Base-by-base conservation (phyloP, 1,140 invertebrate genomes). In the Leptopilina clavipes region DNA sequence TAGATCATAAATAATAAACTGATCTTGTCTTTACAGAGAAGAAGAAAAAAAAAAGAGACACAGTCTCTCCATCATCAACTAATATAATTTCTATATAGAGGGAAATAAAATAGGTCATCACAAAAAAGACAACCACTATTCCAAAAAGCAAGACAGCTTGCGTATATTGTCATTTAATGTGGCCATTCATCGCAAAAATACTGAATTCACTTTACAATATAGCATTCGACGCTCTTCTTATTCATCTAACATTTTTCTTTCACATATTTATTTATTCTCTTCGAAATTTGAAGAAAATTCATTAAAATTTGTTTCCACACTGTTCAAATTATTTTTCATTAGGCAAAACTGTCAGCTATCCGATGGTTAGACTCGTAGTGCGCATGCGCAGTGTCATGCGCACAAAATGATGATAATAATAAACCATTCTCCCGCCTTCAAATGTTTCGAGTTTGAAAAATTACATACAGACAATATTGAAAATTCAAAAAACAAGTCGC, bases 1-100 rank as follows among this genome's bases (percentile, higher is more conserved):
- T 80, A 77, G 80, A 82, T 84, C 83, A 79, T 84, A 84, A 84
- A 84, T 84, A 84, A 84, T 82, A 83, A 83, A 75, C 80, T 83
- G 78, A 78, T 84, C 82, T 78, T 75, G 73, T 40, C 70, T 59
- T 31, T 83, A 76, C 78, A 75, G 82, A 77, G 72, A 76, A 45
- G 77, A 9, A 9, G 10, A 18, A 18, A 11, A 18, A 17, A 54
- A 19, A 70, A 37, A 70, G 7, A 31, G n/a, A 70, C 65, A n/a
- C 11, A 70, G 7, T 14, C 31, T 70, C 8, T 70, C 31, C 65
- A 31, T 31, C 25, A 31, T 31, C 25, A 31, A 31, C 5, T 31
- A 2, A 1, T 31, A 31, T 5, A 31, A 31, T n/a, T n/a, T n/a
- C n/a, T n/a, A 31, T 31, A 31, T 2, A 31, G 25, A 31, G 5